A percentile compares a stretch with the other conserved stretches of the same genome.
Conservation (phyloP, 1,140 invertebrate species). For the Periplaneta americana region DNA sequence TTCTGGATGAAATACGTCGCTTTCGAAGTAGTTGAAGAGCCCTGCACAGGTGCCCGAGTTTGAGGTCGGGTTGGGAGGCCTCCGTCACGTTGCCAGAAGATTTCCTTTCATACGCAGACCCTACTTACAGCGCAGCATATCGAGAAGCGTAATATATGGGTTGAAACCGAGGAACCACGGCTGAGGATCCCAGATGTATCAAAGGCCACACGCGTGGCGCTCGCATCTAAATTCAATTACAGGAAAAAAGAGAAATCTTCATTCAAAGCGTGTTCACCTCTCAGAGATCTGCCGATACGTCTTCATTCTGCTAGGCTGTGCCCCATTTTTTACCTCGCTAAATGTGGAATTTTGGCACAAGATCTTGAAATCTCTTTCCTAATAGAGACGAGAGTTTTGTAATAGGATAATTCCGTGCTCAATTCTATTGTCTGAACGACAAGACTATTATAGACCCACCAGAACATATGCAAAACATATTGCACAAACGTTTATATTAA, state of each 20-base stretch:
- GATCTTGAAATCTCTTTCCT: background rate
- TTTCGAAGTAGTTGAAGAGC: too few relatives aligned
- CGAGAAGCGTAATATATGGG: too few relatives aligned
- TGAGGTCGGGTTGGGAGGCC: too few relatives aligned
- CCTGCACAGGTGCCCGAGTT: too few relatives aligned
- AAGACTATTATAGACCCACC: background rate
- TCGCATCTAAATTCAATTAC: background rate
- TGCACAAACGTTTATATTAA: too few relatives aligned
- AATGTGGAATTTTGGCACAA: background rate
- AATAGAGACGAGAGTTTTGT: background rate
- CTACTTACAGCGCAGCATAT: background rate
- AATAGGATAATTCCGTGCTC: background rate
- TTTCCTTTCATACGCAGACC: too few relatives aligned
- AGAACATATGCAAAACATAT: too few relatives aligned
- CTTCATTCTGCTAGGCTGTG: background rate
- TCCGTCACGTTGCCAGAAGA: too few relatives aligned
- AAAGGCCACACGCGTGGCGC: background rate
- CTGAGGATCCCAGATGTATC: background rate
- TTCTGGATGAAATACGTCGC: too few relatives aligned
- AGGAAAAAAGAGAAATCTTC: background rate
- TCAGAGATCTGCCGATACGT: background rate
- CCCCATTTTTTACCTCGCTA: background rate
- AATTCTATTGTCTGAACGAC: background rate
- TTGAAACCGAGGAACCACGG: background rate
- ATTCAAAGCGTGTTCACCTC: background rate